Conservation (phyloP, 1,140 invertebrate genomes). For the Cyclargus thomasi region DNA sequence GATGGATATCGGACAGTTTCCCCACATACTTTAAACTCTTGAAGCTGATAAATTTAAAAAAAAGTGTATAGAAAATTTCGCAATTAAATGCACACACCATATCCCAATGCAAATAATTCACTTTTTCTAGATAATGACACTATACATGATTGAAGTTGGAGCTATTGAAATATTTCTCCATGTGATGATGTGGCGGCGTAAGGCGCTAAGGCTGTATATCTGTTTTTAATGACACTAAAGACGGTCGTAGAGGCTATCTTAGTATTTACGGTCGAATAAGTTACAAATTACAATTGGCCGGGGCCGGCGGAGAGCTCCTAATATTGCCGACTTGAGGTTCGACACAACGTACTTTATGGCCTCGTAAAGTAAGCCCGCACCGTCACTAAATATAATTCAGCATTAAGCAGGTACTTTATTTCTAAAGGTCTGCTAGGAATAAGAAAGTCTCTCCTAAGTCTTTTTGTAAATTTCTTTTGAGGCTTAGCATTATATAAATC, state of each 20-base stretch:
- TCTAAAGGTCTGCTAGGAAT: background rate
- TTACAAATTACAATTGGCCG: slow-evolving; percentile 57
- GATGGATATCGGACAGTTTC: no score
- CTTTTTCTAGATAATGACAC: background rate
- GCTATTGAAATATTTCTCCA: background rate
- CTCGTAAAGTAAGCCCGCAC: slow-evolving; percentile 55
- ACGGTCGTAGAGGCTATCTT: slow-evolving; percentile 39
- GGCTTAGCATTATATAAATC: no score
- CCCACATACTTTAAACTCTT: no score
- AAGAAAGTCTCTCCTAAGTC: background rate
- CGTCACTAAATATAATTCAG: slow-evolving; percentile 52
- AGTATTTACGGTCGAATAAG: slow-evolving; percentile 50
- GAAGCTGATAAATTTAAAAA: no score
- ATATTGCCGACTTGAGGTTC: slow-evolving; percentile 48
- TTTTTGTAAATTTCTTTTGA: background rate
- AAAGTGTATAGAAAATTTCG: background rate
- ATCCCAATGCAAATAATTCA: background rate
- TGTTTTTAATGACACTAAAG: slow-evolving; percentile 46
- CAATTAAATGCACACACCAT: background rate
- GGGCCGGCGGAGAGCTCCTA: slow-evolving; percentile 45
- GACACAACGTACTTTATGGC: slow-evolving; percentile 54
- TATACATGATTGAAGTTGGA: slow-evolving; percentile 3
- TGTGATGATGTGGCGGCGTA: background rate
- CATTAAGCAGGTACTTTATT: slow-evolving; percentile 33
- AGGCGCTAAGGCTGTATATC: slow-evolving; percentile 30